These are phyloP conservation scores for Atherinosoma microstoma DNA, from an alignment of 2,797 vertebrate species.

Conservation along the genomic window DNA sequence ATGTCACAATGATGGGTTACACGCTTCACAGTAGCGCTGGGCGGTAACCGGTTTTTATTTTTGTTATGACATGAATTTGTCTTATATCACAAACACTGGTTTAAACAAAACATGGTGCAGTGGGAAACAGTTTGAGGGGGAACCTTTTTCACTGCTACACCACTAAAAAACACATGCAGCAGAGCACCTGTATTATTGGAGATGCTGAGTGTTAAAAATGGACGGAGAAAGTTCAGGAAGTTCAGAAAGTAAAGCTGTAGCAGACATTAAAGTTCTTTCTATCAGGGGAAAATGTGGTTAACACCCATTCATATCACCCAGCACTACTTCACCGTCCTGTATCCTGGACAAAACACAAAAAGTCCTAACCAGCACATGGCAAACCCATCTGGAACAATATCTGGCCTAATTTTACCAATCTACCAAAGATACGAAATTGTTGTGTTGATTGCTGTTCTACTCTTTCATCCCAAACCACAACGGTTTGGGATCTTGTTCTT, in stretches of 20 bases:
- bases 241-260: too few species aligned
- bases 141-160: background rate
- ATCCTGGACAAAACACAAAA: background rate
- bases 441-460: conserved; percentile 6
- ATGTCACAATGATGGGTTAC: conserved; percentile 49
- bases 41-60: background rate
- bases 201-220: background rate
- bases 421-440: conserved; percentile 37
- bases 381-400: conserved; percentile 62
- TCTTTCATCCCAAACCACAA: conserved; percentile 38
- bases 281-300: too few species aligned
- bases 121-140: background rate
- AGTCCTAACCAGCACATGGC: conserved; percentile 34
- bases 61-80: background rate
- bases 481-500: conserved; percentile 34
- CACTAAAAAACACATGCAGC: too few species aligned
- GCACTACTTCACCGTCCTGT: too few species aligned
- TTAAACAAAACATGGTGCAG: background rate
- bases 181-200: background rate
- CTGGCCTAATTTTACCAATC: conserved; percentile 52
- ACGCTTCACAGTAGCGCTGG: conserved; percentile 13
- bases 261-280: background rate
- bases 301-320: too few species aligned
- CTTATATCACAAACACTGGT: background rate
- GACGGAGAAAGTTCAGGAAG: background rate